Evolutionary conservation across 2,113 vertebrate species (phyloP).

Genomic region (Hirundichthys speculiger): DNA sequence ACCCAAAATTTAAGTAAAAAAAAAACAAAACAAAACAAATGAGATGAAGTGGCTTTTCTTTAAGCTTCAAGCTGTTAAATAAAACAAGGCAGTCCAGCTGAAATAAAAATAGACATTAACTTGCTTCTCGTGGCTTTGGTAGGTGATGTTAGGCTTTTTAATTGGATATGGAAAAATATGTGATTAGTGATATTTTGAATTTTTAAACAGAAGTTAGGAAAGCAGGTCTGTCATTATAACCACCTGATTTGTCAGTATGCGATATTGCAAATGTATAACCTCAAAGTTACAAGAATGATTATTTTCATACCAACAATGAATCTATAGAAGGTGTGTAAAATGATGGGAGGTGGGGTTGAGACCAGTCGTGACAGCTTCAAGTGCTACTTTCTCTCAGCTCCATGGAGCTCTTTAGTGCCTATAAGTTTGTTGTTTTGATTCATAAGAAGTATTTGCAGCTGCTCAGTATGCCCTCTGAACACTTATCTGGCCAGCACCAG

Average conservation of each 20-base stretch:
- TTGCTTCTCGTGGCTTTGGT: conserved; percentile 6
- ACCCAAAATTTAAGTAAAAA: background rate
- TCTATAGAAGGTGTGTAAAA: too few relatives aligned
- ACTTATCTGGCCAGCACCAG: background rate
- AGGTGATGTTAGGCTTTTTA: background rate
- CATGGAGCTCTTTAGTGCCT: background rate
- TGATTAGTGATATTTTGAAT: too few relatives aligned
- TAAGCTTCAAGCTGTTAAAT: background rate
- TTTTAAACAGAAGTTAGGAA: too few relatives aligned
- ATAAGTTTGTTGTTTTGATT: background rate
- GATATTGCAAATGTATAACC: too few relatives aligned
- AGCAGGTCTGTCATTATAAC: too few relatives aligned
- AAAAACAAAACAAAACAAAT: conserved; percentile 8
- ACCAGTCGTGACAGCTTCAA: background rate
- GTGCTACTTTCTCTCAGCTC: background rate
- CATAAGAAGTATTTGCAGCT: background rate
- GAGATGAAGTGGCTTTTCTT: conserved; percentile 4
- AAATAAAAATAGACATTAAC: conserved; percentile 12
- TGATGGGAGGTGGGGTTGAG: background rate
- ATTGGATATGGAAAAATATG: too few relatives aligned
- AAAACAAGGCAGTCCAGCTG: conserved; percentile 3
- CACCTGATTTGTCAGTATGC: too few relatives aligned
- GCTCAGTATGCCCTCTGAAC: background rate
- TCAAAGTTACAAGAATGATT: too few relatives aligned
- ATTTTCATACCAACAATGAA: too few relatives aligned